These are phyloP conservation scores for Trichogramma evanescens DNA, from an alignment of 2,888 invertebrate genomes.

Conservation along the genomic window DNA sequence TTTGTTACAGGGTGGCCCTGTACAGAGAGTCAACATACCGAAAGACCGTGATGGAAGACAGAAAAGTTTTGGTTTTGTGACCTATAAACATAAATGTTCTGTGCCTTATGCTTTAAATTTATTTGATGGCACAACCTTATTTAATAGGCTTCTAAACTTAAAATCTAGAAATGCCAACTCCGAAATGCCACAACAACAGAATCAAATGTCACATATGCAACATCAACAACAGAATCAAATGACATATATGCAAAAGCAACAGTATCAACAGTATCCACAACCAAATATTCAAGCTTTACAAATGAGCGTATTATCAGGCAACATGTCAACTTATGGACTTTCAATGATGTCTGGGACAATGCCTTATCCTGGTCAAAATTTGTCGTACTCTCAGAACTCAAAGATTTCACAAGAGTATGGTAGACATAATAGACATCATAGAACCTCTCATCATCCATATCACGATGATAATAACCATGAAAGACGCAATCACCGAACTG, in stretches of 20 bases:
- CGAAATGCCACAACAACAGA: conserved; percentile 15
- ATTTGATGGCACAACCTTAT: conserved; percentile 65
- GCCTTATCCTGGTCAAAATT: conserved; percentile 27
- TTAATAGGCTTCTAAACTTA: conserved; percentile 55
- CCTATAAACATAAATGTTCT: conserved; percentile 67
- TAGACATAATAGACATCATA: conserved; percentile 25
- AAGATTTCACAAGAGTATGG: conserved; percentile 23
- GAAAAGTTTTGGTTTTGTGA: conserved; percentile 70
- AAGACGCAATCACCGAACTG: conserved; percentile 21
- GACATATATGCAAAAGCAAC: conserved; percentile 15
- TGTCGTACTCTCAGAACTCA: conserved; percentile 15
- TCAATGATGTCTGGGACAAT: conserved; percentile 22
- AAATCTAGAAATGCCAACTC: conserved; percentile 38
- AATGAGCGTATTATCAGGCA: not conserved
- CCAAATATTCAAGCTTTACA: not conserved
- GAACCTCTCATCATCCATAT: conserved; percentile 23
- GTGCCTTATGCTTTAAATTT: conserved; percentile 71
- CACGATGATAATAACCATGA: conserved; percentile 24
- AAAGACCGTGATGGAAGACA: conserved; percentile 66
- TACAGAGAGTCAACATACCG: conserved; percentile 70
- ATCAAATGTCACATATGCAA: too few relatives aligned
- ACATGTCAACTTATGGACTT: conserved; percentile 11
- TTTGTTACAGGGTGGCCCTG: conserved; percentile 63
- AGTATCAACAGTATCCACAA: conserved; percentile 28
- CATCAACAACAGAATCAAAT: conserved; percentile 9